A percentile compares a stretch with the other conserved stretches of the same genome.
phyloP scores from a whole-genome alignment of 2,797 vertebrate genomes.

The Pseudotriccus pelzelni region DNA sequence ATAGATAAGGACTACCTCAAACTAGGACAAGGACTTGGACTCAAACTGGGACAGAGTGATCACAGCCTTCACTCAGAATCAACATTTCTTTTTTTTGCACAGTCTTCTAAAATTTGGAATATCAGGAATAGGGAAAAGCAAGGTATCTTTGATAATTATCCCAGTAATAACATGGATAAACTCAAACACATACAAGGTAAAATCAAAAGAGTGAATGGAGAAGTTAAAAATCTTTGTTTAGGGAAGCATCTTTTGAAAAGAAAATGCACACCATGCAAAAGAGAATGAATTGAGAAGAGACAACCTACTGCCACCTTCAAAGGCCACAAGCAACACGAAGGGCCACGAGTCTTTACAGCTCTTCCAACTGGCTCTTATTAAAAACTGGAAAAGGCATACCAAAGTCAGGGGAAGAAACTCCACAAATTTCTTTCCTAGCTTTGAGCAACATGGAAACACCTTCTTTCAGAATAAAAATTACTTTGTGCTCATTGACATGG shows the following conservation, averaged over 20 bases:
- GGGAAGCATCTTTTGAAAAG: neutral
- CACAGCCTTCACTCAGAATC: neutral
- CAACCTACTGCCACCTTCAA: slow-evolving; percentile 8
- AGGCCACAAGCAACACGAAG: slow-evolving; percentile 4
- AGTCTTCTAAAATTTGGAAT: neutral
- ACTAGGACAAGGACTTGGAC: slow-evolving; percentile 54
- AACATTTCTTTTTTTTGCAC: neutral
- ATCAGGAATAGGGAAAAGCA: neutral
- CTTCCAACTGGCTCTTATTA: neutral
- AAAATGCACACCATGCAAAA: neutral
- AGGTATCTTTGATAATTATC: neutral
- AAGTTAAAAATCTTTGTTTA: neutral
- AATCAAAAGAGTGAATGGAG: neutral
- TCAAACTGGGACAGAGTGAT: slow-evolving; percentile 9
- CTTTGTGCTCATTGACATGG: rapidly evolving
- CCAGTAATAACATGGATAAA: neutral
- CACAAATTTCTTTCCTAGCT: neutral
- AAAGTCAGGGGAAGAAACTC: neutral
- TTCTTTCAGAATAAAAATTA: neutral
- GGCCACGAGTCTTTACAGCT: neutral
- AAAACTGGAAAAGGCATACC: neutral
- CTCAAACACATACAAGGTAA: rapidly evolving
- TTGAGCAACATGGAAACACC: neutral
- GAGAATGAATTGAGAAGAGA: neutral
- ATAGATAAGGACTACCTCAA: neutral